These are phyloP conservation scores for Emydocephalus ijimae DNA, from an alignment of 2,113 vertebrate genomes.

Conservation along the genomic window DNA sequence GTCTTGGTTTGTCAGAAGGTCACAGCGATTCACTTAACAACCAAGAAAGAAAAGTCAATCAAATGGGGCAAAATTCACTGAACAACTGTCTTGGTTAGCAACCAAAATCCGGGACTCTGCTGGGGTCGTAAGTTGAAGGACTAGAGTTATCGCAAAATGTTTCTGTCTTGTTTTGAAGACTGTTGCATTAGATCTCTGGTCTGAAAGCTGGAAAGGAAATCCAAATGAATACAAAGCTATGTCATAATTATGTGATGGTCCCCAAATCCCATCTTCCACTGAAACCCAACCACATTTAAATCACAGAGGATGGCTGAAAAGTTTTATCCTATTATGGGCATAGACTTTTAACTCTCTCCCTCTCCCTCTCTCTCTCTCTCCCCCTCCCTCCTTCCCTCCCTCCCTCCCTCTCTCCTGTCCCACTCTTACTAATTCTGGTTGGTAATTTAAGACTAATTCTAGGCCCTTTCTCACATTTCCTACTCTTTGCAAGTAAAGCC, in stretches of 20 bases:
- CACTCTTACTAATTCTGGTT: background rate
- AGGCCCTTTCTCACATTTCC: background rate
- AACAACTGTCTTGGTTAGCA: too few relatives aligned
- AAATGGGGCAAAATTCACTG: too few relatives aligned
- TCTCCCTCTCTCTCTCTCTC: background rate
- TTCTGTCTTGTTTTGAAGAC: background rate
- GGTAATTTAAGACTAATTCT: background rate
- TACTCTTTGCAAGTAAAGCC: background rate
- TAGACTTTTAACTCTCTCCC: background rate
- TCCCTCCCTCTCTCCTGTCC: too few relatives aligned
- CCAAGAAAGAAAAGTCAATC: too few relatives aligned
- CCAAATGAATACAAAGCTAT: background rate
- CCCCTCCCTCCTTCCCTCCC: accelerated
- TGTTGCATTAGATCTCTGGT: background rate
- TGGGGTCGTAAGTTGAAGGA: too few relatives aligned
- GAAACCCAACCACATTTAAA: too few relatives aligned
- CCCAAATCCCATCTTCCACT: too few relatives aligned
- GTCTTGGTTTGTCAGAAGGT: too few relatives aligned
- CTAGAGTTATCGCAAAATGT: background rate
- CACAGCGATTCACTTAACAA: too few relatives aligned
- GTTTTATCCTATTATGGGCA: background rate
- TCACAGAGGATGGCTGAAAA: background rate
- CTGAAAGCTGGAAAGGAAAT: background rate
- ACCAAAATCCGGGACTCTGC: too few relatives aligned
- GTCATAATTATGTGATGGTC: too few relatives aligned